Conservation (phyloP, 2,888 invertebrate genomes). For the Trachelus troglodyta region DNA sequence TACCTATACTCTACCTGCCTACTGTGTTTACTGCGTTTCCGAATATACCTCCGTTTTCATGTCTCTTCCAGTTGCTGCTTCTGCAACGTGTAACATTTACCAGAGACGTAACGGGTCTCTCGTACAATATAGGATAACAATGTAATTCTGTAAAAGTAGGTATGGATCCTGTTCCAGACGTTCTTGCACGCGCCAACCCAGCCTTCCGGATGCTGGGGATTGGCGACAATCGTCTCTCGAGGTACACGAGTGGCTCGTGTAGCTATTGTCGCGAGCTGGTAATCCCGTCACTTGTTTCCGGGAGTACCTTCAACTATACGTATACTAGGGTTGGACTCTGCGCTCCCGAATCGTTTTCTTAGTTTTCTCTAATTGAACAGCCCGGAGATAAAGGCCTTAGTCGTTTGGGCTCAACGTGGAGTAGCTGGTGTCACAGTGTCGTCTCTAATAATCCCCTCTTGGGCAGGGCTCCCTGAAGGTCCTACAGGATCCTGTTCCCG, state of each 20-base stretch:
- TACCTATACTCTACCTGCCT: not conserved
- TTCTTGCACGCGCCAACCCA: not conserved
- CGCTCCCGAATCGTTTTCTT: slow-evolving; percentile 34
- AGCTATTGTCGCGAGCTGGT: slow-evolving; percentile 31
- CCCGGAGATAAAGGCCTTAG: slow-evolving; percentile 28
- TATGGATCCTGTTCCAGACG: not conserved
- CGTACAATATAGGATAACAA: not conserved
- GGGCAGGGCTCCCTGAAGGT: not conserved
- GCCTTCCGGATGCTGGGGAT: not conserved
- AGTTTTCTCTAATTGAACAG: slow-evolving; percentile 48
- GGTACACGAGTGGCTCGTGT: slow-evolving; percentile 5
- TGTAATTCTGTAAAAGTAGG: not conserved
- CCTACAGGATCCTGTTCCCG: not conserved
- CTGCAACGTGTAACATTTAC: not conserved
- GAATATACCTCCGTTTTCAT: not conserved
- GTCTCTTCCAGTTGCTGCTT: not conserved
- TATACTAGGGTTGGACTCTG: not conserved
- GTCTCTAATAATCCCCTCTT: slow-evolving; percentile 1
- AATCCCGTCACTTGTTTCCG: slow-evolving; percentile 30
- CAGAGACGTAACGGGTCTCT: not conserved
- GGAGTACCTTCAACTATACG: slow-evolving; percentile 9
- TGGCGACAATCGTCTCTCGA: not conserved
- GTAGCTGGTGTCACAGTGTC: not conserved
- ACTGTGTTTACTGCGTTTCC: not conserved
- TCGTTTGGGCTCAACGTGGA: not conserved